Conservation (phyloP, 2,113 vertebrate genomes). For the Tachuris rubrigastra region DNA sequence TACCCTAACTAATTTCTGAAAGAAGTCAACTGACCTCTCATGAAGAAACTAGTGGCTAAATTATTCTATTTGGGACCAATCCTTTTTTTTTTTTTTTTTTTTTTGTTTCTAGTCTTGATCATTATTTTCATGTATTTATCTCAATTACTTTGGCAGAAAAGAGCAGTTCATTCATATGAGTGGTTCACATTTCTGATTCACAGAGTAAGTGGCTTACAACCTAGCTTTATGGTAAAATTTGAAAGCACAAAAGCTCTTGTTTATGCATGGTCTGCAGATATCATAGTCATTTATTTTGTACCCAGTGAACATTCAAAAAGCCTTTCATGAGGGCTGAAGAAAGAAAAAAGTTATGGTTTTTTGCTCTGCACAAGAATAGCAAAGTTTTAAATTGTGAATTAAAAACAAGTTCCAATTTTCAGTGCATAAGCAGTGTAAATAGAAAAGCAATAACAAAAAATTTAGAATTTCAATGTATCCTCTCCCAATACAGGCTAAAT, state of each 20-base stretch:
- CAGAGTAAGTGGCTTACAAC: not conserved
- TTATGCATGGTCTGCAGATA: not conserved
- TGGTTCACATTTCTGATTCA: not conserved
- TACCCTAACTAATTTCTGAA: not conserved
- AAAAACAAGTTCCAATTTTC: not conserved
- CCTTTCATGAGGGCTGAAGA: not conserved
- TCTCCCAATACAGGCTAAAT: not conserved
- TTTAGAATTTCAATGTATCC: not conserved
- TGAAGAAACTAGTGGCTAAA: not conserved
- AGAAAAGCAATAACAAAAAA: not conserved
- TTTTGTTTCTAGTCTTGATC: not conserved
- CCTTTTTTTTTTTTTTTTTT: not conserved
- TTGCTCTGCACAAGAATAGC: not conserved
- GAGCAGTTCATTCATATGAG: not conserved
- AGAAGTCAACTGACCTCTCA: not conserved
- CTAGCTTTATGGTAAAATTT: not conserved
- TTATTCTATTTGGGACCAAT: not conserved
- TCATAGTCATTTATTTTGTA: not conserved
- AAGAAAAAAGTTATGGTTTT: not conserved
- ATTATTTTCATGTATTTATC: not conserved
- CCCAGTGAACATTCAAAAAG: not conserved
- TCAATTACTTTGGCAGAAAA: not conserved
- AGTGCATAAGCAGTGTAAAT: not conserved
- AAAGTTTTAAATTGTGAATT: not conserved
- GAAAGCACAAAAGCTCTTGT: not conserved